A percentile compares a stretch with the other conserved stretches of the same genome.
phyloP scores from a whole-genome alignment of 2,797 vertebrate species.

The Nasua narica region DNA sequence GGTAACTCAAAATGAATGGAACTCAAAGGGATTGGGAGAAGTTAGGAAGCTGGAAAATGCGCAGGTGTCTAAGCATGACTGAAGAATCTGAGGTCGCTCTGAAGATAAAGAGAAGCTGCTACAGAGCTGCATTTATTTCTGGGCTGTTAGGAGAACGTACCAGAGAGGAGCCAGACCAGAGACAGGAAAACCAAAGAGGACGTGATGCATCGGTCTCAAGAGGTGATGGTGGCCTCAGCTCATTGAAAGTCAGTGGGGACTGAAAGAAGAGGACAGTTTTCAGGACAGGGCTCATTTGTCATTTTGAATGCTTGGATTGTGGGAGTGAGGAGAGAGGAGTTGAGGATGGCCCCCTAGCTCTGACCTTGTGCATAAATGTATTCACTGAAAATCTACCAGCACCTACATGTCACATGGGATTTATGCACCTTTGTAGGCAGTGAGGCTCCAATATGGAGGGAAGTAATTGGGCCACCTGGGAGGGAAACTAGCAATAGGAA shows the following conservation, averaged over 20 bases:
- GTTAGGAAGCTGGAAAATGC: not conserved
- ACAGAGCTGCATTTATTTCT: not conserved
- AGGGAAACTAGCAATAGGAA: not conserved
- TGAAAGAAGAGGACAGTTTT: not conserved
- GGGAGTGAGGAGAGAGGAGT: not conserved
- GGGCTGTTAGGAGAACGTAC: not conserved
- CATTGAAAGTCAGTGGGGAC: not conserved
- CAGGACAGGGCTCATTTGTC: not conserved
- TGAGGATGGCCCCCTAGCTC: not conserved
- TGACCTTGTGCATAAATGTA: not conserved
- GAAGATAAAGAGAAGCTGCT: not conserved
- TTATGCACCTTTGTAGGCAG: conserved; percentile 37
- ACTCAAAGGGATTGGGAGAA: not conserved
- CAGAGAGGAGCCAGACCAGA: not conserved
- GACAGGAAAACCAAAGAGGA: not conserved
- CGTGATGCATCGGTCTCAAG: not conserved
- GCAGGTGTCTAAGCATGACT: not conserved
- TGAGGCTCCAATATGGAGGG: conserved; percentile 29
- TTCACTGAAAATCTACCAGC: conserved; percentile 18
- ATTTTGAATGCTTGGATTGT: not conserved
- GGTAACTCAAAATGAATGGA: not conserved
- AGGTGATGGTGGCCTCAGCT: not conserved
- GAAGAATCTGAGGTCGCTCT: not conserved
- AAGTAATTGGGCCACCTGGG: conserved; percentile 11
- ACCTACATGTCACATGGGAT: conserved; percentile 33